These are phyloP conservation scores for Glomeris maerens DNA, from an alignment of 1,140 invertebrate species.

Conservation along the genomic window DNA sequence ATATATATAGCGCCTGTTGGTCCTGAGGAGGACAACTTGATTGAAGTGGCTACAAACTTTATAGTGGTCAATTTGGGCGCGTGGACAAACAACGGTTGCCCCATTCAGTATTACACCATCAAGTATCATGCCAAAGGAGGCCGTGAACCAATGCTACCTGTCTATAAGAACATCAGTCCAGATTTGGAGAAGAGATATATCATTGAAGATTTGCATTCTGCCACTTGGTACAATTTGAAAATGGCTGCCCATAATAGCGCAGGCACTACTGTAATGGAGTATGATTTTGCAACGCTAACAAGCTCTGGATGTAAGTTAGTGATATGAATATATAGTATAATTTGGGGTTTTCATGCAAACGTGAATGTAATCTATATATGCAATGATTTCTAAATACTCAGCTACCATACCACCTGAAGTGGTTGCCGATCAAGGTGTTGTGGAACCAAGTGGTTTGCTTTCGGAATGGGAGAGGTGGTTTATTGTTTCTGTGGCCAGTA, in stretches of 20 bases:
- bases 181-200: conserved; percentile 45
- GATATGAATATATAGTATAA: too few relatives aligned
- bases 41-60: conserved; percentile 42
- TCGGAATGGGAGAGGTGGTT: not conserved
- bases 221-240: conserved; percentile 73
- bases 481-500: conserved; percentile 1
- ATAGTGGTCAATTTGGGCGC: conserved; percentile 72
- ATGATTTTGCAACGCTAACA: conserved; percentile 90
- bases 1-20: not conserved
- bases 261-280: conserved; percentile 82
- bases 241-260: conserved; percentile 92
- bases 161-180: too few relatives aligned
- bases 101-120: conserved; percentile 70
- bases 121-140: conserved; percentile 53
- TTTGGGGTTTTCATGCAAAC: too few relatives aligned
- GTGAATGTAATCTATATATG: too few relatives aligned
- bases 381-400: not conserved
- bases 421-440: not conserved
- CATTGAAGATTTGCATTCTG: conserved; percentile 76
- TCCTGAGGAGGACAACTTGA: not conserved
- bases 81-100: conserved; percentile 78
- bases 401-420: conserved; percentile 3
- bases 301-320: conserved; percentile 65
- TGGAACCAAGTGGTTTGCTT: not conserved
- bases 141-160: too few relatives aligned